These are phyloP conservation scores for Idaea aversata DNA, from an alignment of 2,888 invertebrate genomes.

Conservation along the genomic window DNA sequence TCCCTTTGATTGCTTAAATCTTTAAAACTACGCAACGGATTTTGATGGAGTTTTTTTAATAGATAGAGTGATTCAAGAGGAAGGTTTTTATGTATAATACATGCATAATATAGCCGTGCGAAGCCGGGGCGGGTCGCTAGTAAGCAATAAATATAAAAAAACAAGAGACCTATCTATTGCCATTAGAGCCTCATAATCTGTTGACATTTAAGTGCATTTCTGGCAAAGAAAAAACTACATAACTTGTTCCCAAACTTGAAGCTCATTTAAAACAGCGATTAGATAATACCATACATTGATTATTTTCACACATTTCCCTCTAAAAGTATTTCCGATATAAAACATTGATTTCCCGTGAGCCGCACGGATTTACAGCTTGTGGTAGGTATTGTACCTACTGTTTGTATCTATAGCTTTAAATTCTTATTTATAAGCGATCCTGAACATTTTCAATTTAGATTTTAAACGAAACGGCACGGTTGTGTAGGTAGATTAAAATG, in stretches of 20 bases:
- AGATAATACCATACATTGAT: background rate
- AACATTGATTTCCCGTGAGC: slow-evolving; percentile 27
- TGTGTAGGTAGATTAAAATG: no score
- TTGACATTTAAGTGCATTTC: no score
- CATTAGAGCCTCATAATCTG: no score
- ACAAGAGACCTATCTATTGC: no score
- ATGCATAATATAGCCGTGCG: no score
- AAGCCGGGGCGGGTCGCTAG: no score
- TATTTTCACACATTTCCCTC: background rate
- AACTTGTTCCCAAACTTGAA: background rate
- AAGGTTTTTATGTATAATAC: no score
- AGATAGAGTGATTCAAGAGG: no score
- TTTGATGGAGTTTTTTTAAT: no score
- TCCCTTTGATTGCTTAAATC: no score
- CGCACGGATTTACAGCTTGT: slow-evolving; percentile 9
- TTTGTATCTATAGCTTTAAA: background rate
- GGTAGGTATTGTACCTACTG: background rate
- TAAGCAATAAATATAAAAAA: no score
- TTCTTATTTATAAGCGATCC: background rate
- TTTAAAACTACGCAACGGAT: no score
- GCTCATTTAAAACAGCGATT: background rate
- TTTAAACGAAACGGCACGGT: background rate
- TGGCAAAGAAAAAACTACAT: background rate
- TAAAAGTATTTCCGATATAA: slow-evolving; percentile 15
- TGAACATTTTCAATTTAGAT: background rate